Conservation (phyloP, 2,797 vertebrate genomes). For the Triplophysa bombifrons region DNA sequence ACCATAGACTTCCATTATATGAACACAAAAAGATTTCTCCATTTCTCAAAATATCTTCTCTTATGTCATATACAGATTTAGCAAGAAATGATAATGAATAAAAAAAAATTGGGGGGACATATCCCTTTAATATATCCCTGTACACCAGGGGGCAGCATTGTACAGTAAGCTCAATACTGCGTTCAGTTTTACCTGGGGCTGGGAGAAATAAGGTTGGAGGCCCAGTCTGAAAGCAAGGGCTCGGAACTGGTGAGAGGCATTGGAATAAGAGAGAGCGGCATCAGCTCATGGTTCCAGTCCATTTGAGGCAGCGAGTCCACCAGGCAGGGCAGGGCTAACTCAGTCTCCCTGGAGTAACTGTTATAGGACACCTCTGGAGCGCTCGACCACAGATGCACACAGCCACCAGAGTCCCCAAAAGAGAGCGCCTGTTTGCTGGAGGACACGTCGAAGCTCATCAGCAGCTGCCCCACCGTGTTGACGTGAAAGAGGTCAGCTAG, state of each 20-base stretch:
- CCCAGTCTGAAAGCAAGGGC: conserved; percentile 91
- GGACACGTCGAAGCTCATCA: conserved; percentile 96
- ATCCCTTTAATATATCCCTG: no score
- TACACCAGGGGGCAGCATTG: conserved; percentile 22
- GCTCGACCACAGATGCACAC: conserved; percentile 95
- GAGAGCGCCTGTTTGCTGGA: conserved; percentile 94
- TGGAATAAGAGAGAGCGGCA: conserved; percentile 93
- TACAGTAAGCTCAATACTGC: no score
- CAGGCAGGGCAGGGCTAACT: conserved; percentile 91
- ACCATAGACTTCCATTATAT: no score
- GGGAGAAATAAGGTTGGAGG: conserved; percentile 79
- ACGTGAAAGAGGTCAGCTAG: conserved; percentile 94
- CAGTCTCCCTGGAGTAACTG: conserved; percentile 90
- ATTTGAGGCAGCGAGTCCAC: conserved; percentile 93
- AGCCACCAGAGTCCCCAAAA: conserved; percentile 94
- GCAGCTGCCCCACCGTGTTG: conserved; percentile 92
- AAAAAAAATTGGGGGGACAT: no score
- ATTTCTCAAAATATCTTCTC: no score
- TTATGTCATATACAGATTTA: no score
- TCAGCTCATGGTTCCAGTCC: conserved; percentile 95
- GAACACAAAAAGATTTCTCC: no score
- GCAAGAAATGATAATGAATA: no score
- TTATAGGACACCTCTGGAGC: conserved; percentile 91
- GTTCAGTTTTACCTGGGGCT: conserved; percentile 83
- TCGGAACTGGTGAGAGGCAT: conserved; percentile 83